Evolutionary conservation across 2,113 vertebrate genomes (phyloP).

Genomic region (Paramormyrops kingsleyae): DNA sequence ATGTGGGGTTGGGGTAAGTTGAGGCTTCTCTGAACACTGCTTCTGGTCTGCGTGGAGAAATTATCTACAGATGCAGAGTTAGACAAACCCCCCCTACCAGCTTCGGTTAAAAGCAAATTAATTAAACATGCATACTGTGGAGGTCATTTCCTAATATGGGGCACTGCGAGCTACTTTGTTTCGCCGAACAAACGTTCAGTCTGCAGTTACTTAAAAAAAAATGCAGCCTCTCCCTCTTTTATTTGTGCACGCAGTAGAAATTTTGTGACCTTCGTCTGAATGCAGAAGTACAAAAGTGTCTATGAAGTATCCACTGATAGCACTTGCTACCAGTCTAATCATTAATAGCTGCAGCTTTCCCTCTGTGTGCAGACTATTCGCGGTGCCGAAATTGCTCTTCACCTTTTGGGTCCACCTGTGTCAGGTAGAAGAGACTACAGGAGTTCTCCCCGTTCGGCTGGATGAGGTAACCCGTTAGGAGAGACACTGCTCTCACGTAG

Average conservation of each 20-base stretch:
- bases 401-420: slow-evolving; percentile 82
- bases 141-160: neutral
- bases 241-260: neutral
- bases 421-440: slow-evolving; percentile 74
- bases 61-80: neutral
- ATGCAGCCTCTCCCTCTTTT: neutral
- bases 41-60: neutral
- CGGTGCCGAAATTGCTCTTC: slow-evolving; percentile 14
- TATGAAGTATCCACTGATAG: neutral
- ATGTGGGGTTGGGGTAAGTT: neutral
- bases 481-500: slow-evolving; percentile 72
- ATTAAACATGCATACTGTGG: neutral
- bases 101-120: neutral
- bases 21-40: neutral
- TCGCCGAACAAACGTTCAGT: neutral
- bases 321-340: neutral
- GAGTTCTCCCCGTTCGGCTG: slow-evolving; percentile 55
- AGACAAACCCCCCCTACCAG: neutral
- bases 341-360: neutral
- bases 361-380: neutral
- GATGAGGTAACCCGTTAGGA: slow-evolving; percentile 73
- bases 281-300: neutral
- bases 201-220: neutral
- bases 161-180: neutral
- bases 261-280: neutral